Evolutionary conservation across 2,113 vertebrate species (phyloP).

Genomic region (Ceuthmochares aereus): DNA sequence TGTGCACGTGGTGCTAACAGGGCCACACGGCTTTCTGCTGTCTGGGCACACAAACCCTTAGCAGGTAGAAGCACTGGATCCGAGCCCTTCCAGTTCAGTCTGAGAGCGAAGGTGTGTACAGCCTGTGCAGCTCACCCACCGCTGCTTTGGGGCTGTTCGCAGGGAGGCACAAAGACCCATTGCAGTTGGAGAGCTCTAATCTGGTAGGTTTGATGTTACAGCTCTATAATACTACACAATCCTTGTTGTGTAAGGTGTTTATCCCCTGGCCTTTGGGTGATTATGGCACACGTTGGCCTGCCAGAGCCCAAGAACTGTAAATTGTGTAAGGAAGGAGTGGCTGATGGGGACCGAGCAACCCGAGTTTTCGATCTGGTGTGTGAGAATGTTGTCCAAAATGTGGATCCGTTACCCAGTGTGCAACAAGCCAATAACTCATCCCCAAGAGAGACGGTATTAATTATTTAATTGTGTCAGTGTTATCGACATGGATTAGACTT

Average conservation of each 20-base stretch:
- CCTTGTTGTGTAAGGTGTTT: neutral
- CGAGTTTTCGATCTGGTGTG: neutral
- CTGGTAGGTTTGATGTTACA: neutral
- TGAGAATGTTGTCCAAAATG: neutral
- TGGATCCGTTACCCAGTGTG: too few relatives aligned
- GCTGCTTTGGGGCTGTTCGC: neutral
- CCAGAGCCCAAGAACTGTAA: neutral
- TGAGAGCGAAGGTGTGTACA: too few relatives aligned
- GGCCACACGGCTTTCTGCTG: neutral
- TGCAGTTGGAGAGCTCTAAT: neutral
- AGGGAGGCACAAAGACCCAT: neutral
- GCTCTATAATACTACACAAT: neutral
- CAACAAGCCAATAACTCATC: too few relatives aligned
- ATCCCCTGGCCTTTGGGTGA: neutral
- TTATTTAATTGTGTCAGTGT: neutral
- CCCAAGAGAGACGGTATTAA: too few relatives aligned
- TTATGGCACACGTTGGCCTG: neutral
- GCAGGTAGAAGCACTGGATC: neutral
- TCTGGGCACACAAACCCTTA: neutral
- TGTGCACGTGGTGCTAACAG: accelerated
- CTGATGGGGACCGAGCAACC: neutral
- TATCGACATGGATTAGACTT: neutral
- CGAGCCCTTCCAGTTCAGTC: neutral
- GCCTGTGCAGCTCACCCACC: neutral
- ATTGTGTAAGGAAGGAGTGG: neutral